A percentile compares a stretch with the other conserved stretches of the same genome.
Evolutionary conservation across 2,797 vertebrate genomes (phyloP).

Genomic region (Enteromius anoplus): DNA sequence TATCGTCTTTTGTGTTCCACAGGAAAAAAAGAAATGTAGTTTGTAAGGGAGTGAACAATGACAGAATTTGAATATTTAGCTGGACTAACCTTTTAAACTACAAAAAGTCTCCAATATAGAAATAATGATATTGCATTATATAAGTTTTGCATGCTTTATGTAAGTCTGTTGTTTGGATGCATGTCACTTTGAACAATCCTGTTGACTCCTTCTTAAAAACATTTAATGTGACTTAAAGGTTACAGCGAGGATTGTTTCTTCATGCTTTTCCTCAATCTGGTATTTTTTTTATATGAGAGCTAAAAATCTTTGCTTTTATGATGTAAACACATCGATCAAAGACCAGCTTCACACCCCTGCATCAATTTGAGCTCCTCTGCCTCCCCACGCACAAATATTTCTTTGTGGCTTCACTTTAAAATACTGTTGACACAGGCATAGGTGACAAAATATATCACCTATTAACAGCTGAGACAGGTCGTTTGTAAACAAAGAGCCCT

Average conservation of each 20-base stretch:
- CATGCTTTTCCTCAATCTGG: background rate
- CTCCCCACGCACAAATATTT: slow-evolving; percentile 5
- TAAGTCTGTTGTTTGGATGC: background rate
- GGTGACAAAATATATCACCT: background rate
- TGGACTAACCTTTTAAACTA: background rate
- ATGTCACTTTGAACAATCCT: background rate
- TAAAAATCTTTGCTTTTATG: background rate
- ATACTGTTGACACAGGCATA: background rate
- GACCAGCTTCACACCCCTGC: slow-evolving; percentile 14
- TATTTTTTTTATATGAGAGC: background rate
- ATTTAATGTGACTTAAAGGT: background rate
- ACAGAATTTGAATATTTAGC: background rate
- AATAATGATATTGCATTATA: background rate
- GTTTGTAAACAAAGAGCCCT: background rate
- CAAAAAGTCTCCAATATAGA: background rate
- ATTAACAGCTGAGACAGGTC: slow-evolving; percentile 21
- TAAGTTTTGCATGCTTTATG: background rate
- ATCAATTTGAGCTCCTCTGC: slow-evolving; percentile 25
- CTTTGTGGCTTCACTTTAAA: slow-evolving; percentile 3
- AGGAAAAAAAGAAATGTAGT: background rate
- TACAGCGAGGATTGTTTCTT: background rate
- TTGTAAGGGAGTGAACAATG: background rate
- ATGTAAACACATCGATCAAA: slow-evolving; percentile 46
- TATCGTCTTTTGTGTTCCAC: background rate
- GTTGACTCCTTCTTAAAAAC: background rate